These are phyloP conservation scores for Gadopsis bispinosus DNA, from an alignment of 2,797 vertebrate genomes.

Conservation along the genomic window DNA sequence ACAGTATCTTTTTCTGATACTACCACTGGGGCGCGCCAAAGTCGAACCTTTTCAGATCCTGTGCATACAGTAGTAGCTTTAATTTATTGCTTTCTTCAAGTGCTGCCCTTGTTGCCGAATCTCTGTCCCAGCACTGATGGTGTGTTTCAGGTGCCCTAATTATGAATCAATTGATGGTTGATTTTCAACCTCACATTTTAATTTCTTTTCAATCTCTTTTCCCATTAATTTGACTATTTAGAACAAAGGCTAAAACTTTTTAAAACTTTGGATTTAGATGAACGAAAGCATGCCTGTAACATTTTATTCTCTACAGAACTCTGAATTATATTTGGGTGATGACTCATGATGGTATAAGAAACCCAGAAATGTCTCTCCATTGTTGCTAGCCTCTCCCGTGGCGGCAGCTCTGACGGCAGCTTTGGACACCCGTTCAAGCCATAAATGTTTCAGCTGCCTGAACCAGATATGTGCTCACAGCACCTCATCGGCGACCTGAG, in stretches of 20 bases:
- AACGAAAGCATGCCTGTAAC: background rate
- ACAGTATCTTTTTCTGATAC: too few relatives aligned
- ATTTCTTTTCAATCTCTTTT: background rate
- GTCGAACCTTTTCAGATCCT: too few relatives aligned
- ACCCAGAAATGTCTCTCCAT: background rate
- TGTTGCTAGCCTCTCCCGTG: background rate
- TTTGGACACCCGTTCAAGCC: background rate
- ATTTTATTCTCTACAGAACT: background rate
- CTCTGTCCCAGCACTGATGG: background rate
- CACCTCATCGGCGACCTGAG: slow-evolving; percentile 4
- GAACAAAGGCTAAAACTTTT: background rate
- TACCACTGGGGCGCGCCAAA: too few relatives aligned
- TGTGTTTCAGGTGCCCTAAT: background rate
- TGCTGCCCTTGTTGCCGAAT: background rate
- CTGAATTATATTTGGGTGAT: background rate
- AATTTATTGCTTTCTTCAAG: background rate
- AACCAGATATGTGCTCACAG: slow-evolving; percentile 22
- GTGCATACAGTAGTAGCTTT: too few relatives aligned
- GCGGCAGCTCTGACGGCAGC: background rate
- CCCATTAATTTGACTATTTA: background rate
- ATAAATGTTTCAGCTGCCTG: slow-evolving; percentile 22
- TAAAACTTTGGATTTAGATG: background rate
- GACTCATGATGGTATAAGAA: background rate
- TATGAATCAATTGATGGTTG: background rate
- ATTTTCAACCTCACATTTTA: background rate